Evolutionary conservation across 2,797 vertebrate species (phyloP).

Genomic region (Micropoecilia bifurca): DNA sequence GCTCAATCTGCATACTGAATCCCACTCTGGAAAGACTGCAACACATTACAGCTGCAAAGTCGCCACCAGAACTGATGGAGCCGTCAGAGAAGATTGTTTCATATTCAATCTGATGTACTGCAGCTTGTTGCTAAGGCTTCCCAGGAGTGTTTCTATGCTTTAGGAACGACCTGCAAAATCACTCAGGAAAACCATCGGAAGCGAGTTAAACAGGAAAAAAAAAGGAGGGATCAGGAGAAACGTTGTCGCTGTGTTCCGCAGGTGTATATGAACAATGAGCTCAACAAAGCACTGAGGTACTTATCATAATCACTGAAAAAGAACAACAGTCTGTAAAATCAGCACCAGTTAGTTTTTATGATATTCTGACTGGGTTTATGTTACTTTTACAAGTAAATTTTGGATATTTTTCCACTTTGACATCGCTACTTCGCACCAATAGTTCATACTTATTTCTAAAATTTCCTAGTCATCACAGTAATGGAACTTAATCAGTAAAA

Average conservation of each 20-base stretch:
- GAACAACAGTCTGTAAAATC: not conserved
- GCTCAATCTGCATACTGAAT: not conserved
- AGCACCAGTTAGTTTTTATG: not conserved
- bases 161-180: not conserved
- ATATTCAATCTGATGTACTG: not conserved
- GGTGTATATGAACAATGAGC: not conserved
- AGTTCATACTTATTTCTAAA: not conserved
- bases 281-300: not conserved
- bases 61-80: slow-evolving; percentile 6
- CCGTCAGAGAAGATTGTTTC: slow-evolving; percentile 3
- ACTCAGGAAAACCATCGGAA: not conserved
- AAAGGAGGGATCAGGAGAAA: not conserved
- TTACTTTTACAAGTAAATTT: not conserved
- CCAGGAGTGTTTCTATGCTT: not conserved
- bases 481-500: not conserved
- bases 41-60: slow-evolving; percentile 5
- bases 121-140: not conserved
- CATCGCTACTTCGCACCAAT: not conserved
- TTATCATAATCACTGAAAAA: not conserved
- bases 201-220: not conserved
- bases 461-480: not conserved
- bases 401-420: not conserved
- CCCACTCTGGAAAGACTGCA: slow-evolving; percentile 10
- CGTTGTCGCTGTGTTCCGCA: not conserved
- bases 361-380: not conserved